phyloP scores from a whole-genome alignment of 2,113 vertebrate species.

The Pan paniscus region DNA sequence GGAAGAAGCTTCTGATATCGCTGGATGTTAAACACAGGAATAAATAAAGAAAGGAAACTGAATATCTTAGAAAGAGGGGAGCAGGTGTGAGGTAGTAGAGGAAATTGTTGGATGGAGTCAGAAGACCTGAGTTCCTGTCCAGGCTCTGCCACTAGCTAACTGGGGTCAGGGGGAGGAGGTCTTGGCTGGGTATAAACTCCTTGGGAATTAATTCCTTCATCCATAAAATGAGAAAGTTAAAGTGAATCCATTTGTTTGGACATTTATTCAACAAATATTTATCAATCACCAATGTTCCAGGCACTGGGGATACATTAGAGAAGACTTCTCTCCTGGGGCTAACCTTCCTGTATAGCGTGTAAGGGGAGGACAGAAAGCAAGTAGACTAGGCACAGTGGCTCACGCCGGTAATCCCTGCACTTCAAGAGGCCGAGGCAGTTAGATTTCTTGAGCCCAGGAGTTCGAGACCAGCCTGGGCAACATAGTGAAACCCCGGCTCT shows the following conservation, averaged over 20 bases:
- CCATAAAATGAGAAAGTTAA: neutral
- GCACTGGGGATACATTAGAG: neutral
- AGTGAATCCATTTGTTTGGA: neutral
- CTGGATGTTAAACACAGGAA: neutral
- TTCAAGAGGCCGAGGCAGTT: too few relatives aligned
- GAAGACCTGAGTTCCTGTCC: neutral
- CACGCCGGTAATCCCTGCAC: too few relatives aligned
- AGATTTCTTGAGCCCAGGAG: too few relatives aligned
- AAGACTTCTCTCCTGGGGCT: neutral
- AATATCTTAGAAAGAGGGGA: neutral
- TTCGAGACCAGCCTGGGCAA: too few relatives aligned
- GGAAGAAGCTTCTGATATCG: neutral
- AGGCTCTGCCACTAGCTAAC: neutral
- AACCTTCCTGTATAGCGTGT: neutral
- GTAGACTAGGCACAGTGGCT: neutral
- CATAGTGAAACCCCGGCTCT: too few relatives aligned
- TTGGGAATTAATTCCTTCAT: neutral
- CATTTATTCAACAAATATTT: neutral
- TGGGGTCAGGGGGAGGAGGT: neutral
- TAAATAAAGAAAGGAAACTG: neutral
- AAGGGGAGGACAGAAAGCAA: neutral
- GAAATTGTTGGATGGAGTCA: neutral
- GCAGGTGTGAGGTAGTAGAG: neutral
- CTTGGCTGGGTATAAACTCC: neutral
- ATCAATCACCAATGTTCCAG: neutral